Base-by-base conservation (phyloP, 2,888 invertebrate species). In the Zygaena filipendulae region DNA sequence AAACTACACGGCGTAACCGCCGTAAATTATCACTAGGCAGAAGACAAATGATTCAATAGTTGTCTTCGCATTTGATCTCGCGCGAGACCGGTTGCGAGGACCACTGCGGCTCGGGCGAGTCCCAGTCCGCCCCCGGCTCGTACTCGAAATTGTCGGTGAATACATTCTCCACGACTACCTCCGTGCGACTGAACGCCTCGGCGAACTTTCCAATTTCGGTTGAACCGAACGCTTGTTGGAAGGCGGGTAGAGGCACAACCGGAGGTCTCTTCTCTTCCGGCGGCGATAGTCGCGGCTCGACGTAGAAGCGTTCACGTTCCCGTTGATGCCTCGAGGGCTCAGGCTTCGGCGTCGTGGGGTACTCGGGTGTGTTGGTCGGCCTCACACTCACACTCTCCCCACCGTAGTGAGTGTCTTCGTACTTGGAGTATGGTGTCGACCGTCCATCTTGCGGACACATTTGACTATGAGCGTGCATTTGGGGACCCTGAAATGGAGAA, bases 201-300 rank as follows among this genome's bases (percentile, higher is more conserved):
- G 88, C 87, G 47, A 91, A 92, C 39, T 90, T 85, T n/a, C 92
- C 92, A 40, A 92, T 88, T 67, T 91, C 92, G 12, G 92, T 92
- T 13, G 91, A 90, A 13, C 92, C 92, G 57, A 92, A 92, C 1
- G 92, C 91, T 68, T 91, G 91, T 56, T 91, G 90, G 55, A 92
- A 92, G 23, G 90, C 91, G 4, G 91, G 91, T 33, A 91, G 60
- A 4, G 90, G 88, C 30, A 84, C 77, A n/a, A 75, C 54, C 2
- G 74, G 72, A 12, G 71, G 71, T 11, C 64, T 60, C 36, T 68
- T 68, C 35, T 69, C 69, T 35, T 60, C 59, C 0, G 64, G 63
- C 9, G 72, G 70, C 2, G 60, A 47, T 9, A 52, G 56, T 14
- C 52, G 54, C 11, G 57, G 54, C 36, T 66, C 61, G 3, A 47